A percentile compares a stretch with the other conserved stretches of the same genome.
These are phyloP conservation scores for Luscinia megarhynchos DNA, from an alignment of 2,797 vertebrate genomes.

Conservation along the genomic window DNA sequence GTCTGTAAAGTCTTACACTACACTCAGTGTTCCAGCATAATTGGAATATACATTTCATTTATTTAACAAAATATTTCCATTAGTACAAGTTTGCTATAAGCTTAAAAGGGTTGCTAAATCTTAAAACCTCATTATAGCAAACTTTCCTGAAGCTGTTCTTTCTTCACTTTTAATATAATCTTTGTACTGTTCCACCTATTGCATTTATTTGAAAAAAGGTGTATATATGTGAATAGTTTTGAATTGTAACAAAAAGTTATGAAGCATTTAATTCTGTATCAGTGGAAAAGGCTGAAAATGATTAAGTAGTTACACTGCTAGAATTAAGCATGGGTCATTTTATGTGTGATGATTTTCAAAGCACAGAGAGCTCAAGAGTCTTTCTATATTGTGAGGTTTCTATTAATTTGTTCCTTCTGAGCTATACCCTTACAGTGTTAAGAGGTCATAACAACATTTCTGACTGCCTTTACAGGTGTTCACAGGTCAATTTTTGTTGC, in stretches of 20 bases:
- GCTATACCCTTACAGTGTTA: background rate
- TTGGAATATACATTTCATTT: background rate
- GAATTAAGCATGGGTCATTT: background rate
- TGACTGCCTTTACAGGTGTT: background rate
- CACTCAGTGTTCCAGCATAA: background rate
- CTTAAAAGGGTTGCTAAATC: background rate
- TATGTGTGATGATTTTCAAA: constrained; percentile 24
- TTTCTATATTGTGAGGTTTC: constrained; percentile 14
- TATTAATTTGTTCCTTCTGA: background rate
- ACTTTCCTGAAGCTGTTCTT: background rate
- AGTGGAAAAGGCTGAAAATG: background rate
- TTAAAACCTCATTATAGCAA: background rate
- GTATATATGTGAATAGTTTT: constrained; percentile 69
- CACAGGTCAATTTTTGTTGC: background rate
- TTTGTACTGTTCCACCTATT: constrained; percentile 32
- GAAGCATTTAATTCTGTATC: constrained; percentile 34
- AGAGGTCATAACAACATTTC: background rate
- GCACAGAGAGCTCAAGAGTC: background rate
- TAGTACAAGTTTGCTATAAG: background rate
- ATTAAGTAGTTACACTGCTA: constrained; percentile 25
- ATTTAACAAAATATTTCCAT: background rate
- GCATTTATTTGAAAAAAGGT: constrained; percentile 31
- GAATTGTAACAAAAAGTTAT: constrained; percentile 29
- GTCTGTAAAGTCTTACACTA: background rate
- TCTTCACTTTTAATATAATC: background rate